Evolutionary conservation across 2,113 vertebrate species (phyloP), one percentile per base, ranked within the genome.

Genomic region (Myxocyprinus asiaticus): DNA sequence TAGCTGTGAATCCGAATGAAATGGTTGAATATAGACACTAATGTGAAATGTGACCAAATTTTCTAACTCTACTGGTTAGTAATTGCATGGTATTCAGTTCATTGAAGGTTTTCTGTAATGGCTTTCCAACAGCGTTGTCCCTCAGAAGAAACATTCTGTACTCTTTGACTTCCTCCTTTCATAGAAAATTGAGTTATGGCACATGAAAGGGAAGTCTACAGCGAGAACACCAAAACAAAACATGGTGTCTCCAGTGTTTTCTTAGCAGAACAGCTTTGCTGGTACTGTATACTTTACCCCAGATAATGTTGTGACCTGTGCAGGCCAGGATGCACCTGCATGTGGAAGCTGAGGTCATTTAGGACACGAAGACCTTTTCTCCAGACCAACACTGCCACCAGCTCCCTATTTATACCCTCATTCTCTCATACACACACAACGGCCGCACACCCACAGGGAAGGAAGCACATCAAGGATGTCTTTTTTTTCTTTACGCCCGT

Each of bases 241-340:
- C 17, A 3, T 47, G 4, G 14, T 6, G 61, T 66, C 71, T 58
- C 43, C 44, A 53, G 63, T 59, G 78, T 56, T 80, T 75, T 80
- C 70, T 51, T 8, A 73, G 69, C 14, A 44, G 45, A 33, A 33
- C 22, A 63, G 22, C 62, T 78, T 58, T 11, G 33, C 4, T 6
- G 14, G 10, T 42, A 6, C 22, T n/a, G 22, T 76, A 48, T 64
- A 43, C 61, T 64, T 43, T 50, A 33, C 56, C 71, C 56, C 43
- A 33, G 9, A 53, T 64, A 59, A 56, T 42, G 48, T 64, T 56
- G 78, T 72, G 61, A 58, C 68, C 64, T 53, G 9, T 7, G 17
- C 9, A 77, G 48, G 42, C 67, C 83, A 85, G 83, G 83, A 85
- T 80, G 58, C 83, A 85, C 77, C 83, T 85, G 83, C 10, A 6